phyloP scores from a whole-genome alignment of 2,113 vertebrate genomes.

The Salvelinus alpinus region DNA sequence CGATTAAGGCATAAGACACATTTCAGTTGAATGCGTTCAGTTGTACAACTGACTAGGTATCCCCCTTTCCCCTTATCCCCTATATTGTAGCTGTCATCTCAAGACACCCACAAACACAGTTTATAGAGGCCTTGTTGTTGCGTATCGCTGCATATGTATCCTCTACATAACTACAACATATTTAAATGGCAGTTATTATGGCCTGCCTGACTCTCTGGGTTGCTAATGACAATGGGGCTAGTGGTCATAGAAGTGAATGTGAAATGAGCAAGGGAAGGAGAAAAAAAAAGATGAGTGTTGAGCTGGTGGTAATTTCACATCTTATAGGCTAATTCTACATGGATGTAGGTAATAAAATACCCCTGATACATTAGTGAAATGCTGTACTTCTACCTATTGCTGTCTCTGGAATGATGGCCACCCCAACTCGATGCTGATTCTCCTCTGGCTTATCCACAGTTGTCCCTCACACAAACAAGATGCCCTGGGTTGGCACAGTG shows the following conservation, averaged over 20 bases:
- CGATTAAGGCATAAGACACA: too few species aligned
- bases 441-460: background rate
- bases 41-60: too few species aligned
- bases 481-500: background rate
- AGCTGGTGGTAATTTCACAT: too few species aligned
- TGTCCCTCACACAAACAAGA: background rate
- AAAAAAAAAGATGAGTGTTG: too few species aligned
- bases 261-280: slow-evolving; percentile 7
- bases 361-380: background rate
- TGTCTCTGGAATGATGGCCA: background rate
- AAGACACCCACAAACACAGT: slow-evolving; percentile 6
- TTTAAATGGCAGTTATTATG: slow-evolving; percentile 28
- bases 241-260: slow-evolving; percentile 20
- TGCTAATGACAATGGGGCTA: slow-evolving; percentile 20
- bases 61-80: too few species aligned
- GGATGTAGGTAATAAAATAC: background rate
- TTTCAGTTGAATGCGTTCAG: too few species aligned
- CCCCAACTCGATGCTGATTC: background rate
- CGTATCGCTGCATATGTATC: slow-evolving; percentile 1
- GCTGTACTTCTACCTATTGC: background rate
- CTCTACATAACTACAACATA: slow-evolving; percentile 29
- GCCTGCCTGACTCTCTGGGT: slow-evolving; percentile 8
- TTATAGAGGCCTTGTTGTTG: slow-evolving; percentile 20
- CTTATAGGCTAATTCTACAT: background rate
- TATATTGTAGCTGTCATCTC: background rate